These are phyloP conservation scores for Avahi laniger DNA, from an alignment of 2,797 vertebrate genomes.

Conservation along the genomic window DNA sequence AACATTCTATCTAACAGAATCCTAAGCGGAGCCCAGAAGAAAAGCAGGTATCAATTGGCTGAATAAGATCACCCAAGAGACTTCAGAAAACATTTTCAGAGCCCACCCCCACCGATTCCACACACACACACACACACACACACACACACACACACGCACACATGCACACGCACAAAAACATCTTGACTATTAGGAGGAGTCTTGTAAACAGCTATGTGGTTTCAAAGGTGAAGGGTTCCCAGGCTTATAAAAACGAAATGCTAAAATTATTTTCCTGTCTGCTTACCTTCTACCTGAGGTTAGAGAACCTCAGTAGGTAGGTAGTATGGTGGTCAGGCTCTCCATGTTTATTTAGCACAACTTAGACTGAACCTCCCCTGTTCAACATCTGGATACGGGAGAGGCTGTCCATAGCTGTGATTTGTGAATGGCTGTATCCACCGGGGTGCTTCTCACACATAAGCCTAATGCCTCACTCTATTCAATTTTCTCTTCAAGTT, in stretches of 20 bases:
- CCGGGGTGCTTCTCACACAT: slow-evolving; percentile 18
- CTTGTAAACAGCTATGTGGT: not conserved
- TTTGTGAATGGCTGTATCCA: not conserved
- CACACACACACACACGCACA: not conserved
- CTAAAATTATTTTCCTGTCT: not conserved
- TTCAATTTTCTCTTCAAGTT: slow-evolving; percentile 60
- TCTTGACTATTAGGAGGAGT: not conserved
- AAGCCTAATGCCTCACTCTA: slow-evolving; percentile 17
- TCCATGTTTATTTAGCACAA: not conserved
- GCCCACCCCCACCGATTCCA: fast-evolving
- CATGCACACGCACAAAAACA: not conserved
- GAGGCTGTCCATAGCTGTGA: not conserved
- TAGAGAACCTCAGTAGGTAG: fast-evolving
- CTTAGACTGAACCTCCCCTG: not conserved
- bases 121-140: too few species aligned
- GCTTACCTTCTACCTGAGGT: not conserved
- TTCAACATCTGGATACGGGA: not conserved
- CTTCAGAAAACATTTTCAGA: not conserved
- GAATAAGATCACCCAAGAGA: not conserved
- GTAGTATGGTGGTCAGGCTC: not conserved
- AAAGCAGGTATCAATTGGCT: not conserved
- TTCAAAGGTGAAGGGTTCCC: not conserved
- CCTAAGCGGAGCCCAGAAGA: not conserved
- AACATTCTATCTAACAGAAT: not conserved
- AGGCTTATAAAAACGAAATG: not conserved